Evolutionary conservation across 2,888 invertebrate genomes (phyloP).

Genomic region (Unio pictorum): DNA sequence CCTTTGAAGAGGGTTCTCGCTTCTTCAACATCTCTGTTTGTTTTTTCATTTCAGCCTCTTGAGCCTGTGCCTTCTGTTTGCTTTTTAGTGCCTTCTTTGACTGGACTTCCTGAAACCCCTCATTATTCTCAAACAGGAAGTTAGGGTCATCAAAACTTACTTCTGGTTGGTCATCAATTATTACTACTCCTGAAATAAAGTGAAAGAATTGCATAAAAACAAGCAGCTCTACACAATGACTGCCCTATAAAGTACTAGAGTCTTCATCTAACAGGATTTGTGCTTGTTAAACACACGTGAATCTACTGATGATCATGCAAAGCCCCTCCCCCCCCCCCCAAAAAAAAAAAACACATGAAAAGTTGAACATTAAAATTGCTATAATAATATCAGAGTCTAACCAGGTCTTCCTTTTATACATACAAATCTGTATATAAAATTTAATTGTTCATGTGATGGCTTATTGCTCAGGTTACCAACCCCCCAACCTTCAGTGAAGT

Average conservation of each 20-base stretch:
- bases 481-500: no score
- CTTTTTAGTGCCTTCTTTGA: conserved; percentile 78
- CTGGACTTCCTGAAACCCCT: conserved; percentile 87
- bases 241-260: neutral
- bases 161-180: conserved; percentile 74
- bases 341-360: no score
- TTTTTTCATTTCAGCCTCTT: conserved; percentile 70
- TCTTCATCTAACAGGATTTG: neutral
- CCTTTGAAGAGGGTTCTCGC: conserved; percentile 49
- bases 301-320: no score
- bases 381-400: no score
- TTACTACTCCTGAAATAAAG: conserved; percentile 72
- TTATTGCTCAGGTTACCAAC: no score
- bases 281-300: no score
- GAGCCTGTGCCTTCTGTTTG: conserved; percentile 66
- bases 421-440: no score
- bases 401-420: no score
- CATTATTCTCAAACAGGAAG: conserved; percentile 71
- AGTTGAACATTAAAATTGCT: no score
- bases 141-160: conserved; percentile 72
- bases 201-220: neutral
- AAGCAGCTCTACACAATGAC: neutral
- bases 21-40: conserved; percentile 45
- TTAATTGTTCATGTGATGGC: no score
- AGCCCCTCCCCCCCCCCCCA: no score